A percentile compares a stretch with the other conserved stretches of the same genome.
These are phyloP conservation scores for Microctonus hyperodae DNA, from an alignment of 2,888 invertebrate genomes.

Conservation along the genomic window DNA sequence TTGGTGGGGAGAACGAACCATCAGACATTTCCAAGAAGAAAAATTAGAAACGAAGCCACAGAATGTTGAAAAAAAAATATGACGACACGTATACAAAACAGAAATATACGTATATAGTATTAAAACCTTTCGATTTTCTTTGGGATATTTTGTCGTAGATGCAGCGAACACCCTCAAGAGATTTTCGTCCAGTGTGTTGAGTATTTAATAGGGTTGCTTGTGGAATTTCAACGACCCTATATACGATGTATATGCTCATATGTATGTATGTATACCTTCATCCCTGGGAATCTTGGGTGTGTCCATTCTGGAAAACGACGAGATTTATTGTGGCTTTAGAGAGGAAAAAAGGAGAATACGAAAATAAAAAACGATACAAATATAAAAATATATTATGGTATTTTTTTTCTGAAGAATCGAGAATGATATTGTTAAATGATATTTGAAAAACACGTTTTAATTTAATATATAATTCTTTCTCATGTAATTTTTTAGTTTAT, in stretches of 20 bases:
- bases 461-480: too few species aligned
- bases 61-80: neutral
- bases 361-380: neutral
- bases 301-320: constrained; percentile 2
- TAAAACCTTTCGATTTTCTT: constrained; percentile 11
- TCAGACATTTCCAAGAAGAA: neutral
- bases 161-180: neutral
- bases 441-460: too few species aligned
- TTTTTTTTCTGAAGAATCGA: too few species aligned
- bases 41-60: neutral
- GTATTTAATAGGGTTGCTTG: neutral
- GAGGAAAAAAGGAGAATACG: neutral
- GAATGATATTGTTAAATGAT: too few species aligned
- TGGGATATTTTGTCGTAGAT: neutral
- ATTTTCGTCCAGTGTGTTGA: constrained; percentile 4
- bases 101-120: neutral
- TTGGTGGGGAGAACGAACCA: neutral
- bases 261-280: neutral
- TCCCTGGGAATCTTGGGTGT: constrained; percentile 6
- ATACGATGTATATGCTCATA: too few species aligned
- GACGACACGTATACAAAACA: neutral
- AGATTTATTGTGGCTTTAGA: neutral
- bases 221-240: neutral
- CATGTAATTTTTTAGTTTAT: too few species aligned
- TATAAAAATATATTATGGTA: neutral